Evolutionary conservation across 2,113 vertebrate species (phyloP), one percentile per base, ranked within the genome.

Genomic region (Leptobrachium leishanense): DNA sequence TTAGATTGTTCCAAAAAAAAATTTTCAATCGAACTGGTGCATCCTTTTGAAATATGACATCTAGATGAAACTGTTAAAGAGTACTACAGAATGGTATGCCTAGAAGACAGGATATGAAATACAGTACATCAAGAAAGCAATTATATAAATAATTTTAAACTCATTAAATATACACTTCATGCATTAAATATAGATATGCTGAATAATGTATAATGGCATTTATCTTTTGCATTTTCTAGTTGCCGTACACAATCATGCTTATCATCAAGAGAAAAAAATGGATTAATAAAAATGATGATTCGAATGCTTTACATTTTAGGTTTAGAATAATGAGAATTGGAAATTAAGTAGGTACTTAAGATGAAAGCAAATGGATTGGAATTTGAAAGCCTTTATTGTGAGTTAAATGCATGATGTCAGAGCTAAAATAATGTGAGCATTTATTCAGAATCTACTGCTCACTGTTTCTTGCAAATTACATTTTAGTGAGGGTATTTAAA

Each of bases 1-100:
- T 82, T 84, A 68, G 84, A 86, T 84, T 86, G 75, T 75, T 87
- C 82, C 82, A 73, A 81, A 87, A 90, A 85, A 42, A 84, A 80
- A 54, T 78, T 86, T 72, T 77, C 81, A 82, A 82, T 57, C 83
- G 74, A 62, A 82, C 46, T 73, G 1, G 44, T 72, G 41, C 84
- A 82, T 41, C 81, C 72, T 87, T 81, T 46, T 20, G 68, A 72
- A 85, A 84, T 82, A 84, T 64, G 20, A 41, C 63, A 59, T 74
- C 65, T 57, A 74, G 70, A 80, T 74, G 53, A 74, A 68, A 44
- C 64, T 79, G 69, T 79, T 80, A 80, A 80, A 74, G 57, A 41
- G 63, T 68, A 80, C 68, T 80, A 74, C 64, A 73, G 70, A 74
- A 46, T 74, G 77, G 72, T 80, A 74, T 80, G 54, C 71, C 70